Conservation (phyloP, 2,113 vertebrate species). For the Gopherus flavomarginatus region DNA sequence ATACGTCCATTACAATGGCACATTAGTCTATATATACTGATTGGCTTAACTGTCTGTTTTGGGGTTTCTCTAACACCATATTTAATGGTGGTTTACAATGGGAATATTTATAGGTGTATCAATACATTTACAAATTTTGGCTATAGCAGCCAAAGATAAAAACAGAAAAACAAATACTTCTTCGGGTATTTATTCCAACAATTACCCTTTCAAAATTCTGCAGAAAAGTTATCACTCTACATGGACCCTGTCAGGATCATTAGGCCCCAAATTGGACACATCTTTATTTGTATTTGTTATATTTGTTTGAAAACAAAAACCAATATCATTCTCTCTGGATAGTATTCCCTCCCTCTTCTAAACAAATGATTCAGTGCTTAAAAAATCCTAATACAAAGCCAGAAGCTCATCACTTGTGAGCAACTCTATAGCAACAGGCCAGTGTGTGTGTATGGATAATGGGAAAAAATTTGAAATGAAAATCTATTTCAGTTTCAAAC, state of each 20-base stretch:
- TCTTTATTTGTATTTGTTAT: not conserved
- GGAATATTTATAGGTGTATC: not conserved
- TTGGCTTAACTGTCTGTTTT: not conserved
- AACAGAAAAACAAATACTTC: not conserved
- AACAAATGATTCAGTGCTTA: not conserved
- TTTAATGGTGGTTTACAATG: not conserved
- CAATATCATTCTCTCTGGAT: not conserved
- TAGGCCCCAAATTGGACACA: not conserved
- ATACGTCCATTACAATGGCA: not conserved
- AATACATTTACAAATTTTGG: not conserved
- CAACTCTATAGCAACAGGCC: not conserved
- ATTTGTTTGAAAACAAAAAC: not conserved
- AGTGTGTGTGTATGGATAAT: not conserved
- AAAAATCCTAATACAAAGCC: not conserved
- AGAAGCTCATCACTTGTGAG: not conserved
- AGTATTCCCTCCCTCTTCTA: not conserved
- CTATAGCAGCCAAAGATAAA: not conserved
- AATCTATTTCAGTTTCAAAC: not conserved
- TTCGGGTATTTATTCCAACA: not conserved
- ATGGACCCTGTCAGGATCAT: not conserved
- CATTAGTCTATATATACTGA: not conserved
- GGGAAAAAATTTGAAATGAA: not conserved
- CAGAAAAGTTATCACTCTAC: not conserved
- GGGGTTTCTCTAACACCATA: not conserved
- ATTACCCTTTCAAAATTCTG: not conserved